Conservation (phyloP, 2,888 invertebrate species). For the Agriopis leucophaearia region DNA sequence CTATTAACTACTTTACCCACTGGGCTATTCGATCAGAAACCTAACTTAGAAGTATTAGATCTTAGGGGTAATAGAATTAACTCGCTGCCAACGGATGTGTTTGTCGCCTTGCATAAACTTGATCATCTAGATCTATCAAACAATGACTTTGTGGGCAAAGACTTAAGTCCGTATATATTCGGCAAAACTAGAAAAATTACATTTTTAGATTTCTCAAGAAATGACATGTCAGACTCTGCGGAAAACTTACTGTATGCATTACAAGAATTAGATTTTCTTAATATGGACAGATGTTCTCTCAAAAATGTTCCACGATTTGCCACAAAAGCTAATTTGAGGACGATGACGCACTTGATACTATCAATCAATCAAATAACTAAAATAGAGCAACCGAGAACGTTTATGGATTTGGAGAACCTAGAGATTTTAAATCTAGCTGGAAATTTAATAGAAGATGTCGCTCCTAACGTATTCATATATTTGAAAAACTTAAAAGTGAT, state of each 20-base stretch:
- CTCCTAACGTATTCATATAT: constrained; percentile 60
- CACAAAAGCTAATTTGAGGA: constrained; percentile 58
- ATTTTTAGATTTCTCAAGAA: constrained; percentile 62
- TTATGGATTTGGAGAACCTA: constrained; percentile 60
- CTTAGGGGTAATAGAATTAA: constrained; percentile 58
- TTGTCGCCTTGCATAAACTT: constrained; percentile 59
- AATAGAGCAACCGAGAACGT: constrained; percentile 52
- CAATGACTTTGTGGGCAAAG: constrained; percentile 57
- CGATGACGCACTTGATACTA: constrained; percentile 62
- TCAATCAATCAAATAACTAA: constrained; percentile 64
- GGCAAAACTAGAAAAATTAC: constrained; percentile 51
- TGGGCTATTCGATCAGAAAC: constrained; percentile 60
- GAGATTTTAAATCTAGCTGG: constrained; percentile 62
- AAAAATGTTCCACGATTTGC: constrained; percentile 64
- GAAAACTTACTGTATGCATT: constrained; percentile 56
- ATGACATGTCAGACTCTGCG: constrained; percentile 59
- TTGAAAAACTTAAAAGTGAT: constrained; percentile 63
- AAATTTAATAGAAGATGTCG: constrained; percentile 63
- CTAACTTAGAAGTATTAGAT: constrained; percentile 59
- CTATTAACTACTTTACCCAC: constrained; percentile 55
- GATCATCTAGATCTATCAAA: constrained; percentile 59
- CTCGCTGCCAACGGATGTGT: constrained; percentile 56
- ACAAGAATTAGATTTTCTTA: constrained; percentile 52
- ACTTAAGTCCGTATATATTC: constrained; percentile 57
- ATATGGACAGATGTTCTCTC: constrained; percentile 60